phyloP scores from a whole-genome alignment of 1,140 invertebrate species.

The Cydia strobilella region DNA sequence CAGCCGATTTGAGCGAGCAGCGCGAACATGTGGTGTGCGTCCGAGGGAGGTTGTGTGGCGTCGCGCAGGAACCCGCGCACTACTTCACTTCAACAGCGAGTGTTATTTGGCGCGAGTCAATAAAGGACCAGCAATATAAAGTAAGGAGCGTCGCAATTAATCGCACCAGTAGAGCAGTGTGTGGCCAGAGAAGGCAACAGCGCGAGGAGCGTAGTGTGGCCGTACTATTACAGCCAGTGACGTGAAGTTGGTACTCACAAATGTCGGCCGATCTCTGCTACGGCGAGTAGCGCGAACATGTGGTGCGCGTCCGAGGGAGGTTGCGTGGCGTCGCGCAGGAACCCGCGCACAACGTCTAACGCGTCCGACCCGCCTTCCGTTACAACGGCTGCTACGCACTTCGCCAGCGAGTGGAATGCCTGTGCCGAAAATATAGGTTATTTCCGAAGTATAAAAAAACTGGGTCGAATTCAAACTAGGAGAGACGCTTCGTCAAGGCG shows the following conservation, averaged over 20 bases:
- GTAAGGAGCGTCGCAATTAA: too few species aligned
- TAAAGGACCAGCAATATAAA: too few species aligned
- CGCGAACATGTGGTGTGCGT: slow-evolving; percentile 94
- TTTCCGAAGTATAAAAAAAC: not conserved
- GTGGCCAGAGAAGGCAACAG: too few species aligned
- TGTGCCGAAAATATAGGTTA: slow-evolving; percentile 61
- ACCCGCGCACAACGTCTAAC: slow-evolving; percentile 90
- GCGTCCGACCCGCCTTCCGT: slow-evolving; percentile 89
- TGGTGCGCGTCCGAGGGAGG: slow-evolving; percentile 89
- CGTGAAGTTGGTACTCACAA: too few species aligned
- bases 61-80: slow-evolving; percentile 93
- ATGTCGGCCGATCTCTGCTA: slow-evolving; percentile 97
- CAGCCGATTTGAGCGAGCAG: slow-evolving; percentile 96
- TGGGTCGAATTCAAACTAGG: too few species aligned
- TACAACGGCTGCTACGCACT: slow-evolving; percentile 96
- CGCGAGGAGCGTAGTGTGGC: too few species aligned
- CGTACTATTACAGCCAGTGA: too few species aligned
- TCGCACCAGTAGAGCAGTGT: too few species aligned
- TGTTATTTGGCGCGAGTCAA: too few species aligned
- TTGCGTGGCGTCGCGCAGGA: slow-evolving; percentile 91
- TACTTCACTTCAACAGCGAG: too few species aligned
- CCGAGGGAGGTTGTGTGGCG: slow-evolving; percentile 86
- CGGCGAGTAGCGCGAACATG: slow-evolving; percentile 94
- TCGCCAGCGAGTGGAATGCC: slow-evolving; percentile 95
- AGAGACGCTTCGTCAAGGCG: too few species aligned